A percentile compares a stretch with the other conserved stretches of the same genome.
These are phyloP conservation scores for Eupithecia tripunctaria DNA, from an alignment of 2,888 invertebrate species.

Conservation along the genomic window DNA sequence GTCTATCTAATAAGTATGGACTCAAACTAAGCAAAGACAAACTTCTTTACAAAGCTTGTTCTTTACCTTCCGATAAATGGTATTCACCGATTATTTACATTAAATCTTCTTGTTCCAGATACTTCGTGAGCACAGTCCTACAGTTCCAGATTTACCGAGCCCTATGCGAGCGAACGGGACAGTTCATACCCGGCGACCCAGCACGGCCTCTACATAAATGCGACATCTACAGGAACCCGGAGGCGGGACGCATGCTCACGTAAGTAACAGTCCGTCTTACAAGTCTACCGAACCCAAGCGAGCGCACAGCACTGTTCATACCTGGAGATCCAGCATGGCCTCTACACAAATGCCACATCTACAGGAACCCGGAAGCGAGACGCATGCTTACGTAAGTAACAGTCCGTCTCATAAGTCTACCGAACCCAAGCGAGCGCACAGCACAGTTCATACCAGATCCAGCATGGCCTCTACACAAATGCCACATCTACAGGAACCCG, in stretches of 20 bases:
- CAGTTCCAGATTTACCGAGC: conserved; percentile 97
- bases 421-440: conserved; percentile 92
- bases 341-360: conserved; percentile 96
- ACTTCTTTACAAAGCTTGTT: too few relatives aligned
- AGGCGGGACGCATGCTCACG: conserved; percentile 50
- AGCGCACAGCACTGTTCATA: conserved; percentile 91
- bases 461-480: conserved; percentile 91
- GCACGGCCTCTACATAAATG: conserved; percentile 93
- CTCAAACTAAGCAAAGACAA: neutral
- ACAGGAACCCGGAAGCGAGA: conserved; percentile 88
- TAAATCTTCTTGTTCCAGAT: conserved; percentile 83
- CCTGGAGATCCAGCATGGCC: conserved; percentile 88
- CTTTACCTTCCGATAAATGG: too few relatives aligned
- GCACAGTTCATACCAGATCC: conserved; percentile 92
- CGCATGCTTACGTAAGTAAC: neutral
- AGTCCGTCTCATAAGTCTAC: neutral
- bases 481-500: conserved; percentile 94
- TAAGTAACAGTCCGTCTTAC: neutral
- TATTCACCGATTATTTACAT: neutral
- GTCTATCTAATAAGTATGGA: too few relatives aligned
- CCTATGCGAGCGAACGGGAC: conserved; percentile 92
- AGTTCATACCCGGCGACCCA: conserved; percentile 90
- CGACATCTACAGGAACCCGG: conserved; percentile 94
- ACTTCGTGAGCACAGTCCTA: conserved; percentile 95
- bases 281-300: conserved; percentile 93